Evolutionary conservation across 2,797 vertebrate genomes (phyloP), one percentile per base, ranked within the genome.

Genomic region (Antennarius maculatus): DNA sequence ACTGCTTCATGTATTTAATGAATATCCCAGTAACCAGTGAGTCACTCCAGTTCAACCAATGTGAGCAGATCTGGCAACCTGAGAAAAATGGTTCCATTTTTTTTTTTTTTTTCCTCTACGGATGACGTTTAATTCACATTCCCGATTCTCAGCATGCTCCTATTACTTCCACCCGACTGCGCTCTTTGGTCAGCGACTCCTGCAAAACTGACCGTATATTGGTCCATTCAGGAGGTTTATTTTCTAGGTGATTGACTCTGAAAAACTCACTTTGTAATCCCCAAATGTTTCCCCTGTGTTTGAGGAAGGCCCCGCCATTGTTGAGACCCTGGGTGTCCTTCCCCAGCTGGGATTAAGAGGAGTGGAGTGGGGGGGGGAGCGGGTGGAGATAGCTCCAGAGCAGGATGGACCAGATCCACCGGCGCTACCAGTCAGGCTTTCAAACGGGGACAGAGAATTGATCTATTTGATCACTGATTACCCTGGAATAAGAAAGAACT

Each of bases 221-320:
- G 82, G 93, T 87, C 88, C 86, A 92, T 93, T 94, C 92, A 66
- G 91, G 77, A 85, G 76, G 69, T 94, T 89, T 78, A 92, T 95
- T 95, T 95, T 95, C 93, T 90, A 94, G 92, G 71, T 89, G 91
- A 92, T 89, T 94, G 93, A 92, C 86, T 92, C 88, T 92, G 91
- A 94, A 95, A 93, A 92, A 88, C 79, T 78, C 80, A 80, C 49
- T 71, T 80, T 76, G 84, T 94, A 94, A 95, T 94, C 91, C 92
- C 91, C 91, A 72, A 94, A 92, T 94, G 93, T 95, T 94, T 93
- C 85, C 93, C 86, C 91, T 90, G 88, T 89, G 89, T 92, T 89
- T 90, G 23, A 92, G 90, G 85, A 86, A 82, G 86, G 86, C 89
- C 87, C 69, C 5, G 84, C 23, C 87, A 91, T 93, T 82, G 89